Percentiles rank a stretch among this genome's conserved stretches.
Evolutionary conservation across 2,888 invertebrate genomes (phyloP).

Genomic region (Caenorhabditis wallacei): DNA sequence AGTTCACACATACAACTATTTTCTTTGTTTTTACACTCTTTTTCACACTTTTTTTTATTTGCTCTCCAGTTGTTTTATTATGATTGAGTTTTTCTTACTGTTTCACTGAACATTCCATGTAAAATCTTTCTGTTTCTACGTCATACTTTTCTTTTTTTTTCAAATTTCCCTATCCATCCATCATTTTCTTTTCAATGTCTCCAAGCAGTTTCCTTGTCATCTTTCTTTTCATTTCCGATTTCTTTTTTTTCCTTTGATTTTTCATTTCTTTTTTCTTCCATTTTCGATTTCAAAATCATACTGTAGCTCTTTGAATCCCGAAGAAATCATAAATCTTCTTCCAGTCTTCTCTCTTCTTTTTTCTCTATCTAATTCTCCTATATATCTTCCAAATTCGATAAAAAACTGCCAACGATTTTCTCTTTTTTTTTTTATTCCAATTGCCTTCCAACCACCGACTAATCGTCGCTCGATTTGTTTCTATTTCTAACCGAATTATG

Average conservation of each 20-base stretch:
- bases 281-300: background rate
- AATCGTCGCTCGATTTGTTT: slow-evolving; percentile 31
- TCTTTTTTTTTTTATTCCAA: background rate
- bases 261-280: background rate
- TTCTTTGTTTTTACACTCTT: slow-evolving; percentile 9
- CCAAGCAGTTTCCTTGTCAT: slow-evolving; percentile 24
- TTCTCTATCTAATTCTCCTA: background rate
- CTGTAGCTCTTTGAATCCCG: background rate
- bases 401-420: slow-evolving; percentile 36
- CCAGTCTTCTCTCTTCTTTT: background rate
- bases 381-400: slow-evolving; percentile 46
- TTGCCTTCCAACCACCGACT: slow-evolving; percentile 20
- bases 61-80: background rate
- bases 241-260: background rate
- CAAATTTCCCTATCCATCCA: slow-evolving; percentile 39
- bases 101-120: background rate
- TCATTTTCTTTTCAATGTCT: slow-evolving; percentile 23
- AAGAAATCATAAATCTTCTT: slow-evolving; percentile 26
- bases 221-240: slow-evolving; percentile 7
- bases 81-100: background rate
- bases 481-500: slow-evolving; percentile 56
- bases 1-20: slow-evolving; percentile 22
- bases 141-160: slow-evolving; percentile 1
- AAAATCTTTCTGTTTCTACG: background rate
- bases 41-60: slow-evolving; percentile 19